phyloP scores from a whole-genome alignment of 35 echinoderm and acorn worm genomes.

The Ophioderma brevispina region DNA sequence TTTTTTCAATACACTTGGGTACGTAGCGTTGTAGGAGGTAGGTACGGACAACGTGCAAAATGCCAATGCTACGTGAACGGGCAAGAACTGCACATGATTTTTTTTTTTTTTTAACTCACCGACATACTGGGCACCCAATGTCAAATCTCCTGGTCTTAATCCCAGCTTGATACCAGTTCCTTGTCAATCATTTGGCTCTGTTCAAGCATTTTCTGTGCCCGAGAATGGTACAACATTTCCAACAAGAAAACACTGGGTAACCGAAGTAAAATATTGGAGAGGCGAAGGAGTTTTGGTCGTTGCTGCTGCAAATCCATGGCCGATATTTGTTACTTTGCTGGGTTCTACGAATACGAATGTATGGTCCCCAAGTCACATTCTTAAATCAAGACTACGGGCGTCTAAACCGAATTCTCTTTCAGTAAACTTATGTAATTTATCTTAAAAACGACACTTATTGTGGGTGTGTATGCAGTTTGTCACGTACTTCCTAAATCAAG shows the following conservation, averaged over 20 bases:
- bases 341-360: too few species aligned
- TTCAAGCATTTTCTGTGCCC: constrained; percentile 44
- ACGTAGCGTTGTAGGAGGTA: too few species aligned
- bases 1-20: neutral
- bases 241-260: constrained; percentile 90
- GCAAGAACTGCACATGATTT: neutral
- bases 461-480: too few species aligned
- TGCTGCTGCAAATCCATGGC: neutral
- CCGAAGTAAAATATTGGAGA: constrained; percentile 83
- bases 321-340: too few species aligned
- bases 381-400: too few species aligned
- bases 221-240: constrained; percentile 75
- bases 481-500: too few species aligned
- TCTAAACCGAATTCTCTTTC: too few species aligned
- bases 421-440: too few species aligned
- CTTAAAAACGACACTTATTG: too few species aligned
- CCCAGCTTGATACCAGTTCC: constrained; percentile 50
- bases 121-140: constrained; percentile 82
- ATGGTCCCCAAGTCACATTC: too few species aligned
- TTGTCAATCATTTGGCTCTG: constrained; percentile 60
- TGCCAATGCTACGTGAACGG: neutral
- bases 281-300: neutral
- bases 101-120: too few species aligned
- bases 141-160: constrained; percentile 63
- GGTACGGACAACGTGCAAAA: too few species aligned